Conservation (phyloP, 2,797 vertebrate species). For the Scolopax bukidnonensis region DNA sequence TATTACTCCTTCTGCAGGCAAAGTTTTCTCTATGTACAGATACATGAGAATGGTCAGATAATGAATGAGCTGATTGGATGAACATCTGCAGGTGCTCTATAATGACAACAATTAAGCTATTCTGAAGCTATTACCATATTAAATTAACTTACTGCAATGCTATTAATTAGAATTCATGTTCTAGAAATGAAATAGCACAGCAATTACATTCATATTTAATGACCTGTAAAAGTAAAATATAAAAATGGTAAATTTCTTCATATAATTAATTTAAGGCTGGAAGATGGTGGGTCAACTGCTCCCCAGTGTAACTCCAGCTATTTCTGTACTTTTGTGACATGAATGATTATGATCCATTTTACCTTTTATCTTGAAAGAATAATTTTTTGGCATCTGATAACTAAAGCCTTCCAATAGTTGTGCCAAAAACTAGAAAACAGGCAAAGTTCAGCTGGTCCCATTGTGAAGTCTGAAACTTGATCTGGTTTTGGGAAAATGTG, state of each 20-base stretch:
- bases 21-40: not conserved
- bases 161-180: constrained; percentile 64
- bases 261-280: constrained; percentile 37
- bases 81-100: constrained; percentile 60
- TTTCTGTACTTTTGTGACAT: not conserved
- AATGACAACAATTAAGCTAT: constrained; percentile 71
- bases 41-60: constrained; percentile 30
- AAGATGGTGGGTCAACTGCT: not conserved
- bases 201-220: constrained; percentile 54
- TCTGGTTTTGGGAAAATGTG: not conserved
- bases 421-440: not conserved
- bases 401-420: not conserved
- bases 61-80: constrained; percentile 28
- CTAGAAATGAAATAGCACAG: constrained; percentile 25
- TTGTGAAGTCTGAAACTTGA: not conserved
- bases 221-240: constrained; percentile 46
- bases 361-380: not conserved
- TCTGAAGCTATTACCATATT: constrained; percentile 65
- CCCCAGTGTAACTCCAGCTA: not conserved
- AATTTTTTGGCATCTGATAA: not conserved
- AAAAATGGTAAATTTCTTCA: constrained; percentile 16
- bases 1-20: not conserved
- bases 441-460: not conserved
- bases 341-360: not conserved
- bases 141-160: constrained; percentile 36